Conservation (phyloP, 2,113 vertebrate species). For the Leuciscus idus region DNA sequence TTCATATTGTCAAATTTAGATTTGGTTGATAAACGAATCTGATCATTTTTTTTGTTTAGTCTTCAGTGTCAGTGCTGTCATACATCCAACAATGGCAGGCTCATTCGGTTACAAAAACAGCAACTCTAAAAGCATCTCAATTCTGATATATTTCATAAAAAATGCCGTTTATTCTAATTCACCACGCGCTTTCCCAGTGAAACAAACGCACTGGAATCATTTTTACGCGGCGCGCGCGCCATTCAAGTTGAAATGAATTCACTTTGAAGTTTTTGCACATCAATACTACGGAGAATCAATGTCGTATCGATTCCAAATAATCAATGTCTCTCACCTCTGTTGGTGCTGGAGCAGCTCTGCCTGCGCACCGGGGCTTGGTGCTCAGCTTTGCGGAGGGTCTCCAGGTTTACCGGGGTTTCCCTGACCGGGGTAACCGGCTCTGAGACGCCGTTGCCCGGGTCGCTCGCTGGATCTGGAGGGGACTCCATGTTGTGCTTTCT, state of each 20-base stretch:
- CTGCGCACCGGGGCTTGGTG: slow-evolving; percentile 86
- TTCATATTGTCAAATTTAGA: not conserved
- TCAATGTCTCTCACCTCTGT: slow-evolving; percentile 81
- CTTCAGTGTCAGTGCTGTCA: slow-evolving; percentile 28
- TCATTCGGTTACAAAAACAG: slow-evolving; percentile 12
- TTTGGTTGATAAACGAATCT: slow-evolving; percentile 17
- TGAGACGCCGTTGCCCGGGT: slow-evolving; percentile 89
- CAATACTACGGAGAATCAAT: slow-evolving; percentile 44
- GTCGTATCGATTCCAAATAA: slow-evolving; percentile 42
- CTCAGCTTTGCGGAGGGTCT: slow-evolving; percentile 88
- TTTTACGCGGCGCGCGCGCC: slow-evolving; percentile 32
- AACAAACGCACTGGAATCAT: not conserved
- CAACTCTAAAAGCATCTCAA: slow-evolving; percentile 2
- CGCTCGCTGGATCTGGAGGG: slow-evolving; percentile 91
- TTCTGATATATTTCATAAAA: not conserved
- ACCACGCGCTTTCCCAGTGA: not conserved
- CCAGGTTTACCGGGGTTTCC: slow-evolving; percentile 88
- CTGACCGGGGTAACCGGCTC: slow-evolving; percentile 88
- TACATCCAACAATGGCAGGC: slow-evolving; percentile 31
- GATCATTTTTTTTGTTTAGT: not conserved
- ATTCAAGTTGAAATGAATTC: slow-evolving; percentile 63
- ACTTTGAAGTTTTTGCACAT: slow-evolving; percentile 74
- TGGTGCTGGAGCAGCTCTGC: slow-evolving; percentile 89
- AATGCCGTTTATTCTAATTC: not conserved
- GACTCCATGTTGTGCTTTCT: slow-evolving; percentile 90